A percentile compares a stretch with the other conserved stretches of the same genome.
phyloP scores from a whole-genome alignment of 2,797 vertebrate species.

The Sebastes itinus region DNA sequence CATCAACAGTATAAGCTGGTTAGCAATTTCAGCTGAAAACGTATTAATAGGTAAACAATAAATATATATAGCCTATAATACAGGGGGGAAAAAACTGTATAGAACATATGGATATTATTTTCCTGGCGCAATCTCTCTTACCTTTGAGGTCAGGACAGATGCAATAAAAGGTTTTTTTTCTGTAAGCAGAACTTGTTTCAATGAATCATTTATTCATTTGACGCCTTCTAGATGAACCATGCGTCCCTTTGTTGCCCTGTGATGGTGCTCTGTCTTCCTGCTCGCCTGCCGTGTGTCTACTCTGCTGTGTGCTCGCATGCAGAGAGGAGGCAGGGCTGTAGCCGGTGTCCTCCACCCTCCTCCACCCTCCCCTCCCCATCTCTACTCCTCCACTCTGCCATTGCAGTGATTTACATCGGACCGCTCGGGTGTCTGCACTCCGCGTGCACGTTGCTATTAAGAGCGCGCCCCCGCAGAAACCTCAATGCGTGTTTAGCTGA shows the following conservation, averaged over 20 bases:
- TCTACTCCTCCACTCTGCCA: constrained; percentile 33
- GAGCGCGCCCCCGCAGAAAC: not conserved
- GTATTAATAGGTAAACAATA: not conserved
- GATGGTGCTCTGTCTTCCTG: constrained; percentile 36
- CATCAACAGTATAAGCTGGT: not conserved
- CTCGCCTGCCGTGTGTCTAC: constrained; percentile 49
- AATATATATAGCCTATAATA: not conserved
- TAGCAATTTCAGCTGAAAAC: not conserved
- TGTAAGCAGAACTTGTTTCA: constrained; percentile 1
- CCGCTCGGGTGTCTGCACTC: constrained; percentile 28
- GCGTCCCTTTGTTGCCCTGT: constrained; percentile 72
- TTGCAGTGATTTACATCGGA: constrained; percentile 71
- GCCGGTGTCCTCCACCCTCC: constrained; percentile 65
- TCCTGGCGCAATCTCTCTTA: constrained; percentile 45
- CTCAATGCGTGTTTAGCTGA: not conserved
- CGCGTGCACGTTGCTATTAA: constrained; percentile 35
- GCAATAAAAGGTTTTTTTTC: constrained; percentile 24
- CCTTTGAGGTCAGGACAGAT: constrained; percentile 60
- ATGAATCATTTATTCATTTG: constrained; percentile 50
- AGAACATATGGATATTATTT: not conserved
- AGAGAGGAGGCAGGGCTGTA: constrained; percentile 71
- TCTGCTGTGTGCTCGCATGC: constrained; percentile 54
- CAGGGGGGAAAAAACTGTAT: not conserved
- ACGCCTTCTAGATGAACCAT: constrained; percentile 42
- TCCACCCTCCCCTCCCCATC: constrained; percentile 3